Percentiles rank a stretch among this genome's conserved stretches.
phyloP scores from a whole-genome alignment of 1,140 invertebrate genomes.

The Drosophila micromelanica region DNA sequence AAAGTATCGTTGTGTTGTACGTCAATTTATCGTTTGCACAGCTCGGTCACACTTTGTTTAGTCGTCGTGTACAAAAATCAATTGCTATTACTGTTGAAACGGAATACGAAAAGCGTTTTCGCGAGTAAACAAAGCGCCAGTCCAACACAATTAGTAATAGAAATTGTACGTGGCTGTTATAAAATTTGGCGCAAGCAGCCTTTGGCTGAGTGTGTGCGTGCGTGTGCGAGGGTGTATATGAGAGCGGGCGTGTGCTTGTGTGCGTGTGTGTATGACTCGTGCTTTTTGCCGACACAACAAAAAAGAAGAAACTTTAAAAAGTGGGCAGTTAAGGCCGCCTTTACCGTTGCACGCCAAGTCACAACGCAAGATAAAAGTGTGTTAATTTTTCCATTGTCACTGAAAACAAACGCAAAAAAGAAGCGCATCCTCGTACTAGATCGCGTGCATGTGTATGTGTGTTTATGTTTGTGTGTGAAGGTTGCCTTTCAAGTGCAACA shows the following conservation, averaged over 20 bases:
- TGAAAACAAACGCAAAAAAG: slow-evolving; percentile 29
- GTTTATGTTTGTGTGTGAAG: slow-evolving; percentile 26
- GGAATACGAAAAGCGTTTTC: slow-evolving; percentile 42
- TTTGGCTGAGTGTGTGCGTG: slow-evolving; percentile 10
- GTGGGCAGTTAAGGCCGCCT: slow-evolving; percentile 30
- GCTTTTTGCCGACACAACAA: slow-evolving; percentile 71
- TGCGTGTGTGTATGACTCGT: slow-evolving; percentile 67
- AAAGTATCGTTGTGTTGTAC: slow-evolving; percentile 6
- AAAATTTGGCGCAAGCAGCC: slow-evolving; percentile 9
- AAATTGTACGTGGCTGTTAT: slow-evolving; percentile 40
- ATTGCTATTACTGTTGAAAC: slow-evolving; percentile 53
- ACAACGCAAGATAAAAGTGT: slow-evolving; percentile 21
- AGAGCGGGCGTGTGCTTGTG: slow-evolving; percentile 40
- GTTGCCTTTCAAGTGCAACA: slow-evolving; percentile 49
- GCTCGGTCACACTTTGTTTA: slow-evolving; percentile 28
- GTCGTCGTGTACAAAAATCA: slow-evolving; percentile 58
- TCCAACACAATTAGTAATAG: slow-evolving; percentile 33
- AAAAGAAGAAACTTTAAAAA: slow-evolving; percentile 39
- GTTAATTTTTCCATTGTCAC: slow-evolving; percentile 25
- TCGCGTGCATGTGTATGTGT: slow-evolving; percentile 12
- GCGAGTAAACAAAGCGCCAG: slow-evolving; percentile 51
- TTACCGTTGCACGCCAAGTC: slow-evolving; percentile 5
- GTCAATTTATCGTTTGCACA: slow-evolving; percentile 11
- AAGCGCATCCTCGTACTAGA: slow-evolving; percentile 23
- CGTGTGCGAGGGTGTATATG: slow-evolving; percentile 18